These are phyloP conservation scores for Rhopalosiphum nymphaeae DNA, from an alignment of 2,888 invertebrate species.

Conservation along the genomic window DNA sequence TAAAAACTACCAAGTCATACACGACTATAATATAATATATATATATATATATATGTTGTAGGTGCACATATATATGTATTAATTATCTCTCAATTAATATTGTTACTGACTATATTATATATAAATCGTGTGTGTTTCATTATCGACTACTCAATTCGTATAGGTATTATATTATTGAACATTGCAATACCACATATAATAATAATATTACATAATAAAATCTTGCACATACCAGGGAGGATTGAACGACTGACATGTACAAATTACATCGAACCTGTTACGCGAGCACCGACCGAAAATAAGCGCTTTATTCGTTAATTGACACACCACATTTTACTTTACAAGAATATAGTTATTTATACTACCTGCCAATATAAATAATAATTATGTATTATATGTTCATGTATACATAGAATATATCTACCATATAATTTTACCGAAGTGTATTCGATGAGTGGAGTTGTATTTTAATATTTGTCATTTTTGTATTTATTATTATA, in stretches of 20 bases:
- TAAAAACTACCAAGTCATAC: constrained; percentile 32
- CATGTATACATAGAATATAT: not conserved
- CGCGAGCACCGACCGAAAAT: not conserved
- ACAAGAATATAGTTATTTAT: not conserved
- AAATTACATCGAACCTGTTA: constrained; percentile 19
- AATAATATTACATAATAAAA: not conserved
- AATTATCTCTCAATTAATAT: constrained; percentile 27
- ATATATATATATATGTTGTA: not conserved
- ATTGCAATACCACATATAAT: not conserved
- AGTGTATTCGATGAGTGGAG: not conserved
- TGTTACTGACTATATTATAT: not conserved
- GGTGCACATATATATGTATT: not conserved
- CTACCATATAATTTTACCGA: not conserved
- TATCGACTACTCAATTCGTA: not conserved
- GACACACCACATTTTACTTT: not conserved
- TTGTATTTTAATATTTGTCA: not conserved
- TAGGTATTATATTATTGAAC: not conserved
- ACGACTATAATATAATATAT: constrained; percentile 1
- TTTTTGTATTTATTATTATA: no score
- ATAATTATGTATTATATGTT: not conserved
- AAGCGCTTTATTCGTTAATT: constrained; percentile 17
- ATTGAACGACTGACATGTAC: not conserved
- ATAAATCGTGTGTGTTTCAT: not conserved
- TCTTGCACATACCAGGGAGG: not conserved
- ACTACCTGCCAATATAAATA: not conserved